phyloP scores from a whole-genome alignment of 2,113 vertebrate species.

The Psophia crepitans region DNA sequence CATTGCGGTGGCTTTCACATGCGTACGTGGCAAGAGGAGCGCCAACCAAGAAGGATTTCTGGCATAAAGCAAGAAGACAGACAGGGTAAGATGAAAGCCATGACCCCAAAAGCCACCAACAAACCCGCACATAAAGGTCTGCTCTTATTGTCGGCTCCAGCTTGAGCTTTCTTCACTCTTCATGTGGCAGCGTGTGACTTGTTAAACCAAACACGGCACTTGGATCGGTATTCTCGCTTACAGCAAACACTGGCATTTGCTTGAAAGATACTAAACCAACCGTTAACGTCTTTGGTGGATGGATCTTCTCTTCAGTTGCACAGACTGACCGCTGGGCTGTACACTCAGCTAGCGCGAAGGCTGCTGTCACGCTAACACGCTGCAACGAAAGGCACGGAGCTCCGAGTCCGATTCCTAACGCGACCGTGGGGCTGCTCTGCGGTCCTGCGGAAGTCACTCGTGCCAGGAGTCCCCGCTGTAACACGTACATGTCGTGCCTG shows the following conservation, averaged over 20 bases:
- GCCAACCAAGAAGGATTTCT: not conserved
- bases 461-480: too few species aligned
- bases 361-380: not conserved
- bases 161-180: not conserved
- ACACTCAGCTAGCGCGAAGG: fast-evolving
- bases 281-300: not conserved
- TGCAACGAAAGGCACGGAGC: not conserved
- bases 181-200: fast-evolving
- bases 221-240: not conserved
- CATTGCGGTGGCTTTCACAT: not conserved
- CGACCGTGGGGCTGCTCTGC: not conserved
- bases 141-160: fast-evolving
- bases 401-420: not conserved
- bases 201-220: not conserved
- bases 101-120: not conserved
- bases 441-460: not conserved
- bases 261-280: not conserved
- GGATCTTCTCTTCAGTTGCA: not conserved
- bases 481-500: not conserved
- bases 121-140: fast-evolving
- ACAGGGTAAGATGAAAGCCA: not conserved
- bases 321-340: not conserved
- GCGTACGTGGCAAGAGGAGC: not conserved
- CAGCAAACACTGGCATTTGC: not conserved
- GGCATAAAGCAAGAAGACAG: not conserved